Base-by-base conservation (phyloP, 2,113 vertebrate species). In the Neolamprologus variostigma region DNA sequence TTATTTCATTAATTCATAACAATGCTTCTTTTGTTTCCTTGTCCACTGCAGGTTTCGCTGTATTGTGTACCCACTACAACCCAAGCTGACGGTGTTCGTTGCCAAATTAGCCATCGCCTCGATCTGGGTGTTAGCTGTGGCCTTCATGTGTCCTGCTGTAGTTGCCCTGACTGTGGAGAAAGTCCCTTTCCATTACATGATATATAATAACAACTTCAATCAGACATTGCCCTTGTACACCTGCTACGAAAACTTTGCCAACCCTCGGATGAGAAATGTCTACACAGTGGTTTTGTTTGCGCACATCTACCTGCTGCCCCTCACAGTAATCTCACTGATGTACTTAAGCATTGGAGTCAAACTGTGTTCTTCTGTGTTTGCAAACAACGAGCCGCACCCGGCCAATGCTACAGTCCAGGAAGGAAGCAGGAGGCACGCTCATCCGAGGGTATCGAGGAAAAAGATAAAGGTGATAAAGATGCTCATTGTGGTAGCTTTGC, bases 381-480 rank as follows among this genome's bases (percentile, higher is more conserved):
- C 86, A 2, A 91, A 89, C 53, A 89, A 90, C 17, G 93, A 95
- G 55, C 94, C 87, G 0, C 95, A 91, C 12, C 42, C 76, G n/a
- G 82, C 86, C 9, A 83, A 82, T 4, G 13, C 50, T n/a, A 35
- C 63, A 3, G 80, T 79, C 17, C 90, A 91, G 16, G 89, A 10
- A 5, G 79, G 82, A 12, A 31, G 81, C 9, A 87, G 92, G 9
- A 94, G 94, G 1, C 90, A 82, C 1, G 89, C 84, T 16, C 87
- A 96, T 61, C 87, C 76, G 0, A 83, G 93, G 26, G 86, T 97
- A 76, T 96, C 96, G 1, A 93, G 93, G 66, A 97, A 96, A 82
- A 97, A 97, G 87, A 93, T 96, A 35, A 96, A 87, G 53, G 96
- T 96, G 16, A 97, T 97, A 35, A 97, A 97, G 88, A 97, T 97